Base-by-base conservation (phyloP, 2,113 vertebrate genomes). In the Tupaia chinensis region DNA sequence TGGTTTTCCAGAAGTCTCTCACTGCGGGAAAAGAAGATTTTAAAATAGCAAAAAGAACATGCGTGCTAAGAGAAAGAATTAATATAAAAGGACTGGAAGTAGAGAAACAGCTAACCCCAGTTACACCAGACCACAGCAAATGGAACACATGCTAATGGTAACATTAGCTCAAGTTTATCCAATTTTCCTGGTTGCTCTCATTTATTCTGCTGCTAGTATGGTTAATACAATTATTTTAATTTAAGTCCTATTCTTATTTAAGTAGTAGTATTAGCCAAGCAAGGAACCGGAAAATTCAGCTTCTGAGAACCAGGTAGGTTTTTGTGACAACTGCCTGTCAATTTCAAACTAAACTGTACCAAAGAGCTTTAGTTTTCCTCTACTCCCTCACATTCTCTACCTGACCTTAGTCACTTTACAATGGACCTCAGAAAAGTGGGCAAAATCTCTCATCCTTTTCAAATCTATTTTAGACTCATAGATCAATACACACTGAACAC, bases 1-100 rank as follows among this genome's bases (percentile, higher is more conserved):
- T 15, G n/a, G 56, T 54, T 91, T 82, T 89, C 60, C 25, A 63
- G n/a, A 84, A 20, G 19, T 15, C 5, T 53, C 83, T 94, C 86
- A 93, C 77, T 89, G 76, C 68, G 27, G 32, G 92, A 96, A 91
- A 34, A 12, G 19, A 73, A 44, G 14, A 88, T 95, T 14, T 86
- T 77, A 96, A 85, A 27, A 68, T 77, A 79, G 68, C 63, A 16
- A 63, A 81, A 87, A 77, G 27, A 89, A 58, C 34, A 12, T 14
- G 60, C 15, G 19, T 92, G 85, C 22, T 78, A 82, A 74, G 25
- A 85, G 34, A 86, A 89, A 63, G 17, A 82, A 89, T 74, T 95
- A 8, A 76, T 83, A 66, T 87, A 72, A 89, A 96, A 94, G 32
- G 27, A 68, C 0, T 3, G 32, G 44, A 69, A 54, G 23, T 54